Percentiles rank a stretch among this genome's conserved stretches.
Evolutionary conservation across 2,113 vertebrate species (phyloP).

Genomic region (Callipepla squamata): DNA sequence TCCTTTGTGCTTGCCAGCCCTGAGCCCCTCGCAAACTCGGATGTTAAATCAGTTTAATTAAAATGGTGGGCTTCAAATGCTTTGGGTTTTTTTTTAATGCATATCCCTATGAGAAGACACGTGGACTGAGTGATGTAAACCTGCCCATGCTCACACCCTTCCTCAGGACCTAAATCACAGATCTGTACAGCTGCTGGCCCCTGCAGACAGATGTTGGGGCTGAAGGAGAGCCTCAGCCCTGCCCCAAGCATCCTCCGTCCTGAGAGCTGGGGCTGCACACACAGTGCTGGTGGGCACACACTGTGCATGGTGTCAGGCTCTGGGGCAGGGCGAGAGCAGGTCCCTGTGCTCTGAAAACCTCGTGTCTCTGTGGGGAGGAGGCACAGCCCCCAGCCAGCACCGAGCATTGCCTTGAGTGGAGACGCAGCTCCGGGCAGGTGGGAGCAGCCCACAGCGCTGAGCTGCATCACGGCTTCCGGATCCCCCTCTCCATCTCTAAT

Average conservation of each 20-base stretch:
- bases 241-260: too few species aligned
- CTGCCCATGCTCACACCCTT: not conserved
- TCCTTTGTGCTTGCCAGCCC: conserved; percentile 63
- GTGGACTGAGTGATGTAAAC: not conserved
- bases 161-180: not conserved
- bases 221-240: not conserved
- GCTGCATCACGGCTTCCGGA: not conserved
- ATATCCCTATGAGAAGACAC: not conserved
- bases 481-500: conserved; percentile 47
- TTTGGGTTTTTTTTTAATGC: not conserved
- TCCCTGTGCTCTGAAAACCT: not conserved
- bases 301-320: fast-evolving
- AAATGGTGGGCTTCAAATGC: conserved; percentile 62
- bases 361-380: not conserved
- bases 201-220: fast-evolving
- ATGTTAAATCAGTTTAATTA: conserved; percentile 72
- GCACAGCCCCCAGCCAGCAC: not conserved
- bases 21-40: conserved; percentile 24
- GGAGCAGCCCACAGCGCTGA: not conserved
- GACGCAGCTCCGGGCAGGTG: not conserved
- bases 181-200: not conserved
- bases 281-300: fast-evolving
- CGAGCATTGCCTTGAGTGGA: not conserved
- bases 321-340: fast-evolving
- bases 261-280: fast-evolving